These are phyloP conservation scores for Channa argus DNA, from an alignment of 2,113 vertebrate genomes.

Conservation along the genomic window DNA sequence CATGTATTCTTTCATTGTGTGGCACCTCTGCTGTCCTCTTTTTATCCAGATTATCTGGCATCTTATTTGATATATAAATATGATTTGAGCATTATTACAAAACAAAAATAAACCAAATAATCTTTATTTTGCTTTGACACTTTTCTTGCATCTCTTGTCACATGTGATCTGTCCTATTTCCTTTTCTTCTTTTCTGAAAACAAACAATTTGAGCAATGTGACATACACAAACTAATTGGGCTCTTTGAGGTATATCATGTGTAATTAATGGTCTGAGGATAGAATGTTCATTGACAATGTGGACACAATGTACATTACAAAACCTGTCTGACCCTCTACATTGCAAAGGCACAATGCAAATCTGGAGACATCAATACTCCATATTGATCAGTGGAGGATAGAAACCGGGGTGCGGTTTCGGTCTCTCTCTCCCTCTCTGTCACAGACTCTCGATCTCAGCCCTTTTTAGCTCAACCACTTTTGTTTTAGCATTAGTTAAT, in stretches of 20 bases:
- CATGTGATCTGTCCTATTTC: not conserved
- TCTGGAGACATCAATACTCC: conserved; percentile 60
- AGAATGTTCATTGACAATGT: conserved; percentile 1
- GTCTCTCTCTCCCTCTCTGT: conserved; percentile 29
- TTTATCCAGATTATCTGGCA: conserved; percentile 73
- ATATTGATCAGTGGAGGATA: conserved; percentile 66
- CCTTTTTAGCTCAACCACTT: conserved; percentile 17
- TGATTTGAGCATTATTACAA: conserved; percentile 71
- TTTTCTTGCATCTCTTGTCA: not conserved
- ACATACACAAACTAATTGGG: not conserved
- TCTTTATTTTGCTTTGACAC: conserved; percentile 30
- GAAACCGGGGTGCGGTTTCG: conserved; percentile 69
- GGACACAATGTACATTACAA: conserved; percentile 19
- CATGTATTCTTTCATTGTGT: conserved; percentile 19
- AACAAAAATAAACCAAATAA: conserved; percentile 42
- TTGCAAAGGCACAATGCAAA: conserved; percentile 37
- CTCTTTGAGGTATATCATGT: not conserved
- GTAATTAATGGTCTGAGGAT: not conserved
- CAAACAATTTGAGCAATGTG: not conserved
- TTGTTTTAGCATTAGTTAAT: conserved; percentile 9
- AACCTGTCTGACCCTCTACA: conserved; percentile 21
- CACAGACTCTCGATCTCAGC: conserved; percentile 27
- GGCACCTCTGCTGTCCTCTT: conserved; percentile 28
- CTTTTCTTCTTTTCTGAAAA: not conserved
- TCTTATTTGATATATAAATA: conserved; percentile 74